Evolutionary conservation across 2,888 invertebrate species (phyloP).

Genomic region (Corbicula japonica): DNA sequence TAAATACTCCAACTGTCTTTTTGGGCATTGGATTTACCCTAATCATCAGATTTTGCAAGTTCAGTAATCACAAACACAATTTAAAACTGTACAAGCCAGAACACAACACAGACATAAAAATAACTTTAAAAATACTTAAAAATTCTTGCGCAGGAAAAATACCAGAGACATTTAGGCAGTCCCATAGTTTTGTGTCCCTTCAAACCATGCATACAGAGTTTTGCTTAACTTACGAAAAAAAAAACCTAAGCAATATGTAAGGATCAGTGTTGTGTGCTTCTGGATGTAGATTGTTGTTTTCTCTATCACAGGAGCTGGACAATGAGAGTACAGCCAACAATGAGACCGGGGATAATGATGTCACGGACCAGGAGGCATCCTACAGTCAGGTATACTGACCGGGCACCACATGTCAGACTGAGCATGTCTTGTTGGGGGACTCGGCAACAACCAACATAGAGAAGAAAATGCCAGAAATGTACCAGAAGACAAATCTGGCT

Average conservation of each 20-base stretch:
- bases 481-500: too few species aligned
- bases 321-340: conserved; percentile 66
- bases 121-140: neutral
- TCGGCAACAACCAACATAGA: too few species aligned
- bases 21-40: too few species aligned
- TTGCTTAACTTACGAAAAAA: neutral
- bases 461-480: too few species aligned
- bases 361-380: conserved; percentile 62
- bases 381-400: conserved; percentile 65
- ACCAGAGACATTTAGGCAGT: neutral
- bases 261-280: neutral
- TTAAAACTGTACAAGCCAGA: too few species aligned
- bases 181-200: neutral
- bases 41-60: too few species aligned
- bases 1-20: too few species aligned
- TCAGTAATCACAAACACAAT: too few species aligned
- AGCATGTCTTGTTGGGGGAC: too few species aligned
- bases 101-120: neutral
- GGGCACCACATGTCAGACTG: too few species aligned
- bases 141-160: neutral
- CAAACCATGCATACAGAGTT: neutral
- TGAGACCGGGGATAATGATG: conserved; percentile 59
- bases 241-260: neutral
- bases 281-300: neutral
- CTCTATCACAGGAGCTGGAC: conserved; percentile 70